A percentile compares a stretch with the other conserved stretches of the same genome.
Conservation (phyloP, 1,140 invertebrate genomes). For the Stenopsyche tienmushanensis region DNA sequence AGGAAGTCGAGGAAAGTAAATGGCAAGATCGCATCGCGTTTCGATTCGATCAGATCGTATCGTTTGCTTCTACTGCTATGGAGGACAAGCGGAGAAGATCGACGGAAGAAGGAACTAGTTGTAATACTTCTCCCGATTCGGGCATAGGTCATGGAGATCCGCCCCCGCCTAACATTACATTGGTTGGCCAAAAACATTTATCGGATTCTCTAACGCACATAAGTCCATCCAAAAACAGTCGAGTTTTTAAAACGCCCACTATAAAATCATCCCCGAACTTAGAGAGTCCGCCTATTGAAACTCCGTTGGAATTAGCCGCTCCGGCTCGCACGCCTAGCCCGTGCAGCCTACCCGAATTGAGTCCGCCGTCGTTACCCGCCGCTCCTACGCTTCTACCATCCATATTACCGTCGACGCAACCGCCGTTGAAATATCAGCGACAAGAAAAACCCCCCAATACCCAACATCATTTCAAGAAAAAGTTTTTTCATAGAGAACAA, state of each 20-base stretch:
- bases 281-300: constrained; percentile 49
- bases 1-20: constrained; percentile 65
- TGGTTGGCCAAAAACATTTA: constrained; percentile 22
- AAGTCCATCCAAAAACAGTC: constrained; percentile 44
- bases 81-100: constrained; percentile 74
- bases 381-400: constrained; percentile 32
- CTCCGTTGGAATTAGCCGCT: constrained; percentile 47
- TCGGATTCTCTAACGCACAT: constrained; percentile 32
- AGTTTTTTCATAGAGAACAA: constrained; percentile 71
- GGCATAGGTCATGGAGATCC: constrained; percentile 70
- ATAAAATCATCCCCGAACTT: constrained; percentile 44
- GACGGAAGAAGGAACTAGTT: constrained; percentile 67
- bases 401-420: constrained; percentile 45
- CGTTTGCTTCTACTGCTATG: constrained; percentile 81
- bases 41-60: constrained; percentile 83
- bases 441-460: constrained; percentile 44
- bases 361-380: constrained; percentile 34
- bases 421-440: constrained; percentile 59
- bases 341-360: constrained; percentile 44
- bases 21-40: constrained; percentile 86
- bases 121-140: constrained; percentile 76
- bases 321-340: constrained; percentile 65
- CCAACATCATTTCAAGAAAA: constrained; percentile 76
- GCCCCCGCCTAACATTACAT: constrained; percentile 42
- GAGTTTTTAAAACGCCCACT: constrained; percentile 49